These are phyloP conservation scores for Drosophila sulfurigaster DNA, from an alignment of 1,140 invertebrate genomes.

Conservation along the genomic window DNA sequence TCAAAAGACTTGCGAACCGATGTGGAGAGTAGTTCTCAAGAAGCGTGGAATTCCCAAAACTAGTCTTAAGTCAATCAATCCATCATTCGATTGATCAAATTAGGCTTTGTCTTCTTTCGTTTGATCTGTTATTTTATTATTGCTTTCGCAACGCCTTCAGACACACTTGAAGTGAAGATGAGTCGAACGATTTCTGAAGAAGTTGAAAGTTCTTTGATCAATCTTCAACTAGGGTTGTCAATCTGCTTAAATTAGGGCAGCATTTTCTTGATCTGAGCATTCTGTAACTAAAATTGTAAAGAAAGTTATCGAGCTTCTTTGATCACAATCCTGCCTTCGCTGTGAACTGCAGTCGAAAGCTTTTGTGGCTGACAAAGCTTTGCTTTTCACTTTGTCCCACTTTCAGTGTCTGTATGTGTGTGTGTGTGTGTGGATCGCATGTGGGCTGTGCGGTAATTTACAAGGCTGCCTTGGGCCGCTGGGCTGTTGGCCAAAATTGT, in stretches of 20 bases:
- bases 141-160: neutral
- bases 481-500: conserved; percentile 22
- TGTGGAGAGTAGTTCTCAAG: neutral
- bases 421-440: conserved; percentile 4
- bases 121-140: neutral
- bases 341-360: neutral
- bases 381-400: neutral
- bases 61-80: neutral
- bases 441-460: neutral
- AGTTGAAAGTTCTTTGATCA: neutral
- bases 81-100: neutral
- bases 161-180: neutral
- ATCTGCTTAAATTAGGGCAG: no score
- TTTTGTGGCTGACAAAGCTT: neutral
- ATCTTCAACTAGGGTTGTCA: neutral
- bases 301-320: no score
- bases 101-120: neutral
- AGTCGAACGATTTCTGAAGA: neutral
- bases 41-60: neutral
- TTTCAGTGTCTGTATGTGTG: neutral
- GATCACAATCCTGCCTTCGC: neutral
- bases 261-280: no score
- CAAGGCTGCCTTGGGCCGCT: conserved; percentile 13
- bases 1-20: neutral
- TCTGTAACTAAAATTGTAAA: neutral